These are phyloP conservation scores for Sebastiscus albofasciatus DNA, from an alignment of 2,797 vertebrate species.

Conservation along the genomic window DNA sequence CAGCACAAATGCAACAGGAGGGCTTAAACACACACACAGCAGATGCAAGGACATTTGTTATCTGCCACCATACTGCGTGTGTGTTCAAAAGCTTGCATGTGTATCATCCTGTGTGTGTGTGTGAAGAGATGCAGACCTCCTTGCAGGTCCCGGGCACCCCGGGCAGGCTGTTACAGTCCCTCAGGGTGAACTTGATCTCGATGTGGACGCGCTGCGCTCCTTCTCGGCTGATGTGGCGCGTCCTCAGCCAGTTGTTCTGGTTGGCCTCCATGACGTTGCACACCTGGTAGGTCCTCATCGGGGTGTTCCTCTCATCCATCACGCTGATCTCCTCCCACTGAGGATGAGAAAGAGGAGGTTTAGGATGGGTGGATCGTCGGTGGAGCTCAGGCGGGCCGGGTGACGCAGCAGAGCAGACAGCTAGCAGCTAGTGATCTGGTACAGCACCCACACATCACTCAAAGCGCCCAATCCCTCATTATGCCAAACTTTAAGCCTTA, in stretches of 20 bases:
- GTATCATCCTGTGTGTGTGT: neutral
- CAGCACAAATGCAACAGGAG: constrained; percentile 6
- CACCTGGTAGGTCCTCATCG: constrained; percentile 89
- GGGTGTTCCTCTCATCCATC: constrained; percentile 88
- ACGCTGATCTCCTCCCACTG: constrained; percentile 92
- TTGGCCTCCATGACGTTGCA: constrained; percentile 89
- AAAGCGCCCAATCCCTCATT: too few species aligned
- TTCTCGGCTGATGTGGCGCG: constrained; percentile 85
- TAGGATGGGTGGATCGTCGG: neutral
- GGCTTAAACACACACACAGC: constrained; percentile 1
- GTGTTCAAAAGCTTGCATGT: neutral
- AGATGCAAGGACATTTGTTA: constrained; percentile 6
- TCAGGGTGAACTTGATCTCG: constrained; percentile 89
- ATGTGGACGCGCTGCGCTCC: constrained; percentile 88
- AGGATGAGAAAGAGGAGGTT: constrained; percentile 16
- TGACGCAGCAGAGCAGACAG: too few species aligned
- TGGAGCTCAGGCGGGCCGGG: too few species aligned
- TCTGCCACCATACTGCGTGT: neutral
- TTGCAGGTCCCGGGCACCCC: constrained; percentile 89
- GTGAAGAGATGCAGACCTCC: constrained; percentile 69
- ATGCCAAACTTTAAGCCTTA: too few species aligned
- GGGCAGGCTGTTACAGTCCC: constrained; percentile 89
- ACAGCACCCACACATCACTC: too few species aligned
- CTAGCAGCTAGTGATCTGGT: too few species aligned
- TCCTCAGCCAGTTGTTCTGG: constrained; percentile 90